phyloP scores from a whole-genome alignment of 2,797 vertebrate species.

The Discoglossus pictus region DNA sequence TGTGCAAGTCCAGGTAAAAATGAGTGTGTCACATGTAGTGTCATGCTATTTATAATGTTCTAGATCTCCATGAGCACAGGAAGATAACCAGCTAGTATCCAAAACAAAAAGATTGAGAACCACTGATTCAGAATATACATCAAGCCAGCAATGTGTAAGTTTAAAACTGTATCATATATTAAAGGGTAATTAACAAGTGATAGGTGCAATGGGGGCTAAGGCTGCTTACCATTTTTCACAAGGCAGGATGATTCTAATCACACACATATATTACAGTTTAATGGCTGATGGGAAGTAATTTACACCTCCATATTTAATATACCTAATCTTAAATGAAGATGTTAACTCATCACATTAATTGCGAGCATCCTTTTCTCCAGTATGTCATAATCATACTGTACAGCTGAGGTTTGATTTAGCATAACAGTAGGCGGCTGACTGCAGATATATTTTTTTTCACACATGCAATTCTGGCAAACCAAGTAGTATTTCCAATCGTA shows the following conservation, averaged over 20 bases:
- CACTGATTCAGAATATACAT: too few relatives aligned
- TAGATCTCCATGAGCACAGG: too few relatives aligned
- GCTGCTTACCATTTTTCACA: not conserved
- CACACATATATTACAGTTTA: constrained; percentile 16
- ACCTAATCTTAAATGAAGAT: constrained; percentile 13
- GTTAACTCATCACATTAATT: constrained; percentile 43
- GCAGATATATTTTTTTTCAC: not conserved
- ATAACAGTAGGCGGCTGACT: constrained; percentile 11
- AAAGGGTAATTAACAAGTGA: constrained; percentile 16
- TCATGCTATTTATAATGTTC: too few relatives aligned
- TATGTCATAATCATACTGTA: constrained; percentile 39
- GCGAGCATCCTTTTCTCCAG: constrained; percentile 15
- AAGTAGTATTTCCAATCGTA: constrained; percentile 18
- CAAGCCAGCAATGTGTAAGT: not conserved
- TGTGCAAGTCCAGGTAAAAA: too few relatives aligned
- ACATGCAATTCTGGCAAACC: not conserved
- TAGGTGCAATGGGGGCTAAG: not conserved
- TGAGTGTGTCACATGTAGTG: too few relatives aligned
- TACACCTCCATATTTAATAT: constrained; percentile 39
- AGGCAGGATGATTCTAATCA: constrained; percentile 22
- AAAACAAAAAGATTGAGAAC: too few relatives aligned
- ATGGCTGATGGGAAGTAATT: not conserved
- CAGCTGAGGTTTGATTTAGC: constrained; percentile 29
- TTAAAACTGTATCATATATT: constrained; percentile 10
- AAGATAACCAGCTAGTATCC: too few relatives aligned